Percentiles rank a stretch among this genome's conserved stretches.
These are phyloP conservation scores for Proteles cristata DNA, from an alignment of 2,113 vertebrate genomes.

Conservation along the genomic window DNA sequence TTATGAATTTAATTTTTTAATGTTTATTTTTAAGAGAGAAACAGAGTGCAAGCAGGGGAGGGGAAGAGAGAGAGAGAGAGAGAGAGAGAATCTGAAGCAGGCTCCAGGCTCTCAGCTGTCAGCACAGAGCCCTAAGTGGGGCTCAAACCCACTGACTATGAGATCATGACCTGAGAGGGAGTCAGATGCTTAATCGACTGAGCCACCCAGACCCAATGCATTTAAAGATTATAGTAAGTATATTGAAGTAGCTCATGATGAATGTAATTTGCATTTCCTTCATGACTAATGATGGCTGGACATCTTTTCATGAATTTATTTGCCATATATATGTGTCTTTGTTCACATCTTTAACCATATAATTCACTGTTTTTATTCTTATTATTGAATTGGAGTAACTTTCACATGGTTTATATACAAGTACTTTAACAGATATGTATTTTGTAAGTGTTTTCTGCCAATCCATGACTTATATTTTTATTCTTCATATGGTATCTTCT, in stretches of 20 bases:
- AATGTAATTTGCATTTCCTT: conserved; percentile 14
- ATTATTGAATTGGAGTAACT: not conserved
- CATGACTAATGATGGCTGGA: not conserved
- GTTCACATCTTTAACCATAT: not conserved
- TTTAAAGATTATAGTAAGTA: not conserved
- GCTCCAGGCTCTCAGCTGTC: too few species aligned
- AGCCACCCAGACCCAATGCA: not conserved
- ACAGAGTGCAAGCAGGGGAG: too few species aligned
- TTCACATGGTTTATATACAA: not conserved
- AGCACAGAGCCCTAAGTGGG: too few species aligned
- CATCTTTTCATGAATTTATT: not conserved
- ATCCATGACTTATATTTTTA: not conserved
- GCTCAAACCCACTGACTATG: too few species aligned
- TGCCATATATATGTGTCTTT: not conserved
- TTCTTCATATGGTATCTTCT: not conserved
- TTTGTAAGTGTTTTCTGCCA: not conserved
- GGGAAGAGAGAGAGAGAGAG: too few species aligned
- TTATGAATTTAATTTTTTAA: not conserved
- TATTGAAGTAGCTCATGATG: not conserved
- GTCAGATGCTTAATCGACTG: too few species aligned
- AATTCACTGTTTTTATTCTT: not conserved
- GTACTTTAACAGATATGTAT: not conserved
- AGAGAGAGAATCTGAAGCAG: too few species aligned
- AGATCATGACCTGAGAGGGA: too few species aligned
- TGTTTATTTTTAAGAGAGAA: too few species aligned